Percentiles rank a stretch among this genome's conserved stretches.
These are phyloP conservation scores for Dipodomys spectabilis DNA, from an alignment of 2,113 vertebrate species.

Conservation along the genomic window DNA sequence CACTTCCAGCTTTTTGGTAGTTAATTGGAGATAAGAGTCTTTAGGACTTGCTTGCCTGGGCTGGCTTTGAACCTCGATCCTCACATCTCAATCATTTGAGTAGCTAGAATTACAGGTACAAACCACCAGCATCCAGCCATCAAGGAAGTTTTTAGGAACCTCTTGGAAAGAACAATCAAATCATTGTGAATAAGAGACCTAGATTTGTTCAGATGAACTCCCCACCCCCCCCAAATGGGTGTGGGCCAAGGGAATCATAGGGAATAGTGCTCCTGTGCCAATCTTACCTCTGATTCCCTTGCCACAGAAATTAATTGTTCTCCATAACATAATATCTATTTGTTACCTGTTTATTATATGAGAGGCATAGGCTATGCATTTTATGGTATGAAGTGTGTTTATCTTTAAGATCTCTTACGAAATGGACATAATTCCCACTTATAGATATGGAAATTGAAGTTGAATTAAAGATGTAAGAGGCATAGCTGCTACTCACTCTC, in stretches of 20 bases:
- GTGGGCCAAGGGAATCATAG: not conserved
- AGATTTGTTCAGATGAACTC: not conserved
- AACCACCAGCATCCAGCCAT: not conserved
- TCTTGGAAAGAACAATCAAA: not conserved
- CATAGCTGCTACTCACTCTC: not conserved
- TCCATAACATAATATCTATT: not conserved
- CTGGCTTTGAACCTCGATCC: too few relatives aligned
- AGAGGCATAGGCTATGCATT: not conserved
- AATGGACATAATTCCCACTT: not conserved
- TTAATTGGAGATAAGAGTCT: too few relatives aligned
- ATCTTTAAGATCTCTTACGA: conserved; percentile 22
- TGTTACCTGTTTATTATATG: conserved; percentile 1
- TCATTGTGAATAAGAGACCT: not conserved
- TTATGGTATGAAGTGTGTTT: not conserved
- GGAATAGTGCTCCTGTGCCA: not conserved
- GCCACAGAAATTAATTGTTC: not conserved
- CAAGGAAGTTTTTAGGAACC: not conserved
- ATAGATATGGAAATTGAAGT: not conserved
- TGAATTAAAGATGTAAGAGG: not conserved
- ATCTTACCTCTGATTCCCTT: not conserved
- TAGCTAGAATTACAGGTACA: too few relatives aligned
- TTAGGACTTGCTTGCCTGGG: too few relatives aligned
- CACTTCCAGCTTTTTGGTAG: too few relatives aligned
- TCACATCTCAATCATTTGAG: too few relatives aligned
- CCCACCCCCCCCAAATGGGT: not conserved